Evolutionary conservation across 2,797 vertebrate species (phyloP).

Genomic region (Anas bernieri): DNA sequence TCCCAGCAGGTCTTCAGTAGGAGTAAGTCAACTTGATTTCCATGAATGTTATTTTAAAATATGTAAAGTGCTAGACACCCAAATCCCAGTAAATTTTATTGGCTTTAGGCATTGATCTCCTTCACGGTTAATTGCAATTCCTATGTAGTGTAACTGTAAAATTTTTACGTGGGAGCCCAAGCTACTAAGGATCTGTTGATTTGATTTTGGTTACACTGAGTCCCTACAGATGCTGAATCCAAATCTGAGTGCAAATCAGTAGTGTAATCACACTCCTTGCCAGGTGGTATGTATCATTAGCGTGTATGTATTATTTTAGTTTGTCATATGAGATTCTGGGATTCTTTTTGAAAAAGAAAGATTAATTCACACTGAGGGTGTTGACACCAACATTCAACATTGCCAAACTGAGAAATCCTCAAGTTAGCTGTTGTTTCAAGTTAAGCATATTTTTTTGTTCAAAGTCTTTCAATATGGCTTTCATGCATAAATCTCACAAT

Average conservation of each 20-base stretch:
- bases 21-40: not conserved
- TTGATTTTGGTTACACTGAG: not conserved
- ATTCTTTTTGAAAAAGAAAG: not conserved
- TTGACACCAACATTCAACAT: not conserved
- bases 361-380: not conserved
- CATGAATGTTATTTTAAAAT: not conserved
- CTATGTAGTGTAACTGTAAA: not conserved
- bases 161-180: not conserved
- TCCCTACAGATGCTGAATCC: not conserved
- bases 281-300: not conserved
- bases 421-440: not conserved
- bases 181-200: not conserved
- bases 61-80: not conserved
- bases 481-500: not conserved
- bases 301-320: not conserved
- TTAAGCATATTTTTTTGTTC: not conserved
- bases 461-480: not conserved
- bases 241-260: not conserved
- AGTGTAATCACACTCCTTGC: not conserved
- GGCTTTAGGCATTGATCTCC: not conserved
- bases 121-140: not conserved
- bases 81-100: not conserved
- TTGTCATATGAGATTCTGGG: not conserved
- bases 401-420: not conserved
- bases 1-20: not conserved